Evolutionary conservation across 2,113 vertebrate genomes (phyloP), one percentile per base, ranked within the genome.

Genomic region (Xiphias gladius): DNA sequence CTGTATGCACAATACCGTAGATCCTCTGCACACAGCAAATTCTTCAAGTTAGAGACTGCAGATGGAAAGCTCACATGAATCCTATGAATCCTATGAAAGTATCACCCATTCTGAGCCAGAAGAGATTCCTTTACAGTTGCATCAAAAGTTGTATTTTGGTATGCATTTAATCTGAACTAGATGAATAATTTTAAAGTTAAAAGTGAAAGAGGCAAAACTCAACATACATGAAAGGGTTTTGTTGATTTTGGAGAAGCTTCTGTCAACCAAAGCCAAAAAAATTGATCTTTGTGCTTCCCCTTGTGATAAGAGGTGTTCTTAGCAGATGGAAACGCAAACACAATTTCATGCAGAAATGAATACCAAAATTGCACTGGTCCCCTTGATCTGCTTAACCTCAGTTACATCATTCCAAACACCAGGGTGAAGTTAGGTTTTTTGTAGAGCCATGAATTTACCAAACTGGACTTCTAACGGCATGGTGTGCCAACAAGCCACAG

Each of bases 261-360:
- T 84, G 37, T 74, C 73, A 79, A 72, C 68, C 65, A 65, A 59
- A 78, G 32, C 80, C 65, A 75, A 22, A 14, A 10, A 73, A 71
- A 64, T 7, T 30, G 24, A 74, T 72, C 57, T 81, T 69, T 87
- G 64, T 50, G 82, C 39, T 76, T 72, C 50, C 43, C 13, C 69
- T 64, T 61, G 74, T 76, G 79, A 89, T 85, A 67, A 80, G 52
- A 73, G n/a, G n/a, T 57, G 10, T 55, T 79, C 58, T 59, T 54
- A 43, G 59, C 41, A 80, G 63, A 83, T 74, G 37, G 63, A 77
- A 80, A 75, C 12, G 20, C 17, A 73, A 73, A 59, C 17, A 50
- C 58, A 80, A 78, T 89, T 85, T 77, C 76, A 85, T 85, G 75
- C 80, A 3, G 70, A 55, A 66, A 80, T 4, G 41, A 71, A 61